Evolutionary conservation across 1,140 invertebrate genomes (phyloP).

Genomic region (Lanistes nyassanus): DNA sequence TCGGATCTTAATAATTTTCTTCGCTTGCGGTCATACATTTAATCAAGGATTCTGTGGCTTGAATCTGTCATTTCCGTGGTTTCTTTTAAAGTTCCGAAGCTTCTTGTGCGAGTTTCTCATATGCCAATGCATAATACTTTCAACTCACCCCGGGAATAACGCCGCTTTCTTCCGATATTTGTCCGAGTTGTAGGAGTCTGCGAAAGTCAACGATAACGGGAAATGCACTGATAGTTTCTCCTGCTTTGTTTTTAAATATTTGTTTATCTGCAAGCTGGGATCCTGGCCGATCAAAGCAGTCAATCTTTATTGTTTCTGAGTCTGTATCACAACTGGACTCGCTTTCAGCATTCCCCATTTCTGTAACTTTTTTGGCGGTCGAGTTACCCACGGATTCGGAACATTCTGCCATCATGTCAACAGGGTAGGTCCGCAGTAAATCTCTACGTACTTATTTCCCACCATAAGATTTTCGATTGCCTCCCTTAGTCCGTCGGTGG

Average conservation of each 20-base stretch:
- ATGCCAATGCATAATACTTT: neutral
- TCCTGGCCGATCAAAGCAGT: conserved; percentile 45
- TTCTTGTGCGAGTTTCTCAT: neutral
- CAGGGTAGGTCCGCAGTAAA: conserved; percentile 53
- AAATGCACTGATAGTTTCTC: conserved; percentile 44
- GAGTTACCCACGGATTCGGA: neutral
- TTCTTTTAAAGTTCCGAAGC: too few species aligned
- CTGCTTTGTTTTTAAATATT: conserved; percentile 50
- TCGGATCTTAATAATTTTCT: neutral
- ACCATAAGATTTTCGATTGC: neutral
- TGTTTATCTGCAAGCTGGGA: conserved; percentile 53
- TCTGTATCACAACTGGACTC: conserved; percentile 11
- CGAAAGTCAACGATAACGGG: conserved; percentile 60
- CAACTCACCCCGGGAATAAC: conserved; percentile 55
- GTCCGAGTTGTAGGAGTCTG: conserved; percentile 47
- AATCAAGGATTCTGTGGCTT: too few species aligned
- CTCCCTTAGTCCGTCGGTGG: too few species aligned
- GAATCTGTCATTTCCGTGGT: too few species aligned
- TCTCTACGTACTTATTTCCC: conserved; percentile 21
- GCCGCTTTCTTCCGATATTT: conserved; percentile 28
- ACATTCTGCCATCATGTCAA: conserved; percentile 57
- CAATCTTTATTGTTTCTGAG: conserved; percentile 33
- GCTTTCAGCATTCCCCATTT: conserved; percentile 26
- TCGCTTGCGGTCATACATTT: too few species aligned
- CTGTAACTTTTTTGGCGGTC: conserved; percentile 17